Base-by-base conservation (phyloP, 2,113 vertebrate genomes). In the Dicrurus megarhynchus region DNA sequence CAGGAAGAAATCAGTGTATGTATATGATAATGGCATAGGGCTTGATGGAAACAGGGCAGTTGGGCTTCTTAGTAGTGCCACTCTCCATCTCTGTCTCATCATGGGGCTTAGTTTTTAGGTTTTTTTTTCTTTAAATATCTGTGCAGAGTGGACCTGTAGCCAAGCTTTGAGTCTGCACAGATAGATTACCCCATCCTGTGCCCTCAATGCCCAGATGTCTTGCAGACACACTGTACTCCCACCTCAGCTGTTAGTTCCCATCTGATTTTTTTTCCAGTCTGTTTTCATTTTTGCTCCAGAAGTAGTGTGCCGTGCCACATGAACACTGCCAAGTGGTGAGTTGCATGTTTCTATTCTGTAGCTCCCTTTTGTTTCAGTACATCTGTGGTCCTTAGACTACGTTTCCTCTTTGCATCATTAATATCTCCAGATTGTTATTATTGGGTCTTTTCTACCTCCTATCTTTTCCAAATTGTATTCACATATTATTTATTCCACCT, bases 191-290 rank as follows among this genome's bases (percentile, higher is more conserved):
- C 15, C 37, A 33, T 37, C 21, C 4, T 6, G 10, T 47, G 21
- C 27, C 27, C 32, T 57, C 68, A 39, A 0, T 24, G 30, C n/a
- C 52, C 24, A 19, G 5, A 16, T 0, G 0, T 80, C 27, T 42
- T 57, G 42, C 21, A 76, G 53, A 33, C 44, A 53, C 32, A 13
- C 32, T 28, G 18, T 27, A 26, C 10, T 49, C 18, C 14, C n/a
- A n/a, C 32, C 14, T 63, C 69, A 55, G 26, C n/a, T 81, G 11
- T 37, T 52, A 39, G 52, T 49, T 63, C 44, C 44, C 49, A 16
- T 27, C 14, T 10, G 19, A 67, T 15, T 27, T 37, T 50, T 73
- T 15, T 35, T 82, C 77, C 11, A 4, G 73, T 85, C 57, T 44
- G 11, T 5, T 68, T 53, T 22, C 24, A 1, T 10, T 78, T 65